phyloP scores from a whole-genome alignment of 1,140 invertebrate genomes.

The Drosophila mauritiana region DNA sequence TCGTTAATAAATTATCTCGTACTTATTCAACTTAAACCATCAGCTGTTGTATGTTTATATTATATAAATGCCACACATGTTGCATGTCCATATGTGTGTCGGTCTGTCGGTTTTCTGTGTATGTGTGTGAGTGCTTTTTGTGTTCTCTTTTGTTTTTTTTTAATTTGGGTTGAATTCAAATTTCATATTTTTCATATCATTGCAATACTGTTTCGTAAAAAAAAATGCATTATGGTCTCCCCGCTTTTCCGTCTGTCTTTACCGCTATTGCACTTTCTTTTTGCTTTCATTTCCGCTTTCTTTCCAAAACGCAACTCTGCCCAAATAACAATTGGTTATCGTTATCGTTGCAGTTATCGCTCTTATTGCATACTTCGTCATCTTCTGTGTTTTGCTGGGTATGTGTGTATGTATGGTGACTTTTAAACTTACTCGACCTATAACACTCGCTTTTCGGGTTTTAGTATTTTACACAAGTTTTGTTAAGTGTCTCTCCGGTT shows the following conservation, averaged over 20 bases:
- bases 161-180: slow-evolving; percentile 21
- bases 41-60: slow-evolving; percentile 51
- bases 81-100: slow-evolving; percentile 40
- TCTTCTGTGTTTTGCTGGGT: neutral
- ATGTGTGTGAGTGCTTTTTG: slow-evolving; percentile 31
- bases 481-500: slow-evolving; percentile 45
- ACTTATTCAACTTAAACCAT: slow-evolving; percentile 77
- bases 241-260: slow-evolving; percentile 1
- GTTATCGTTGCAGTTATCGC: slow-evolving; percentile 16
- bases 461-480: slow-evolving; percentile 53
- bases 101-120: slow-evolving; percentile 45
- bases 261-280: slow-evolving; percentile 19
- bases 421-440: slow-evolving; percentile 37
- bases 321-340: slow-evolving; percentile 17
- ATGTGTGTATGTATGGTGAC: slow-evolving; percentile 6
- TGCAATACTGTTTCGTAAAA: slow-evolving; percentile 69
- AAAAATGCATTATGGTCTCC: slow-evolving; percentile 44
- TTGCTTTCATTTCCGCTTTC: slow-evolving; percentile 7
- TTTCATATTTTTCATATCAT: slow-evolving; percentile 13
- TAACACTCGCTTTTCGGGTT: slow-evolving; percentile 30
- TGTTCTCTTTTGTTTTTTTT: slow-evolving; percentile 19
- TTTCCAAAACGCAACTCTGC: slow-evolving; percentile 7
- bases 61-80: slow-evolving; percentile 78
- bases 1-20: slow-evolving; percentile 78
- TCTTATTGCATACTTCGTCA: slow-evolving; percentile 5